These are phyloP conservation scores for Lytechinus variegatus DNA, from an alignment of 35 echinoderm and acorn worm genomes.

Conservation along the genomic window DNA sequence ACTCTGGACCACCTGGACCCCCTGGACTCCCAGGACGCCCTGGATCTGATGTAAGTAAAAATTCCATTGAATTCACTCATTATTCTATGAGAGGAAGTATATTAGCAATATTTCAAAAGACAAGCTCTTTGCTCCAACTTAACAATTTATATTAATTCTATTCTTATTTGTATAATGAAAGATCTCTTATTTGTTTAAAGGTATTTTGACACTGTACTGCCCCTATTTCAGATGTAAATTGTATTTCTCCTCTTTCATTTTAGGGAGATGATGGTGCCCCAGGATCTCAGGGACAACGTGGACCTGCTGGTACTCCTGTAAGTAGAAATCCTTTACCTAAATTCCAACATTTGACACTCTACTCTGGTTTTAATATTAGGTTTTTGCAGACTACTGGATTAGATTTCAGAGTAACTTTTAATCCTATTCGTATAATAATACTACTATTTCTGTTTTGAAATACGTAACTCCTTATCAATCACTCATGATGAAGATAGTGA, in stretches of 20 bases:
- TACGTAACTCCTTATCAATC: no score
- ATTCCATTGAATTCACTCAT: no score
- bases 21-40: conserved; percentile 52
- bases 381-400: no score
- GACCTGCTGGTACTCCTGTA: conserved; percentile 27
- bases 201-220: neutral
- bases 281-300: conserved; percentile 67
- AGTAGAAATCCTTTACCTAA: neutral
- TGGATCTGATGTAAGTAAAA: conserved; percentile 44
- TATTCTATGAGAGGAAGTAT: no score
- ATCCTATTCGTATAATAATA: no score
- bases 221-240: neutral
- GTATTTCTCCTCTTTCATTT: neutral
- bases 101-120: no score
- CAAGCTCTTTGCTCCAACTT: no score
- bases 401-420: no score
- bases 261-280: conserved; percentile 78
- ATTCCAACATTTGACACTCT: no score
- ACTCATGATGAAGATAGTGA: neutral
- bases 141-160: neutral
- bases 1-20: conserved; percentile 69
- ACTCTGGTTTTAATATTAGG: no score
- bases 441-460: no score
- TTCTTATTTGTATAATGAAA: neutral
- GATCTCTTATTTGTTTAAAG: neutral